A percentile compares a stretch with the other conserved stretches of the same genome.
These are phyloP conservation scores for Drosophila sproati DNA, from an alignment of 1,140 invertebrate species.

Conservation along the genomic window DNA sequence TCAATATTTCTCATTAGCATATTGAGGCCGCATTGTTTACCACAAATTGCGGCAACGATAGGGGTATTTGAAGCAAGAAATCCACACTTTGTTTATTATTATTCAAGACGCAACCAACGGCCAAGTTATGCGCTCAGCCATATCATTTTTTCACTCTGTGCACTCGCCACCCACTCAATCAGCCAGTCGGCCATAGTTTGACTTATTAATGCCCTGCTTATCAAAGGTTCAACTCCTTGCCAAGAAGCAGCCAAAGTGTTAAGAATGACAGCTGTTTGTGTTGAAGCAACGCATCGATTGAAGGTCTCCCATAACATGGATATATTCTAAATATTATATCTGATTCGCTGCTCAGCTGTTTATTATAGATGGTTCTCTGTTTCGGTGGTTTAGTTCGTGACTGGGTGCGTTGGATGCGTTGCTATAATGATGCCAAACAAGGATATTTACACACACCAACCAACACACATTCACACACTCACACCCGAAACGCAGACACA, in stretches of 20 bases:
- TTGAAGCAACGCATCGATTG: constrained; percentile 12
- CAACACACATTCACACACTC: constrained; percentile 25
- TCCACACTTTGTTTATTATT: constrained; percentile 56
- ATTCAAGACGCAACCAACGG: constrained; percentile 59
- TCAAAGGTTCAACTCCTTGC: constrained; percentile 51
- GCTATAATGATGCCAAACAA: constrained; percentile 35
- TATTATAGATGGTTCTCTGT: constrained; percentile 42
- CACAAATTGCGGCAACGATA: constrained; percentile 35
- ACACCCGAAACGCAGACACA: constrained; percentile 14
- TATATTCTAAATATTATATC: constrained; percentile 23
- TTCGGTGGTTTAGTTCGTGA: constrained; percentile 50
- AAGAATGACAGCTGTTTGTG: constrained; percentile 27
- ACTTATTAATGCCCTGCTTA: constrained; percentile 73
- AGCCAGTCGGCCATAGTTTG: constrained; percentile 49
- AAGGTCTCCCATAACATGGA: constrained; percentile 17
- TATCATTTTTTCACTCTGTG: constrained; percentile 61
- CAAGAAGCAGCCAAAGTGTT: constrained; percentile 1
- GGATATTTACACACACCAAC: constrained; percentile 11
- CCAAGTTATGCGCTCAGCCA: constrained; percentile 60
- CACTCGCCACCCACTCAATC: constrained; percentile 24
- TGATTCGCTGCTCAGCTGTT: constrained; percentile 34
- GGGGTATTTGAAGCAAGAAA: constrained; percentile 9
- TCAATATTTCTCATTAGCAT: constrained; percentile 76
- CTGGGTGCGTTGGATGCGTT: constrained; percentile 13
- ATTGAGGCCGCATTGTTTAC: constrained; percentile 72